Base-by-base conservation (phyloP, 1,140 invertebrate genomes). In the Glossosoma conforme region DNA sequence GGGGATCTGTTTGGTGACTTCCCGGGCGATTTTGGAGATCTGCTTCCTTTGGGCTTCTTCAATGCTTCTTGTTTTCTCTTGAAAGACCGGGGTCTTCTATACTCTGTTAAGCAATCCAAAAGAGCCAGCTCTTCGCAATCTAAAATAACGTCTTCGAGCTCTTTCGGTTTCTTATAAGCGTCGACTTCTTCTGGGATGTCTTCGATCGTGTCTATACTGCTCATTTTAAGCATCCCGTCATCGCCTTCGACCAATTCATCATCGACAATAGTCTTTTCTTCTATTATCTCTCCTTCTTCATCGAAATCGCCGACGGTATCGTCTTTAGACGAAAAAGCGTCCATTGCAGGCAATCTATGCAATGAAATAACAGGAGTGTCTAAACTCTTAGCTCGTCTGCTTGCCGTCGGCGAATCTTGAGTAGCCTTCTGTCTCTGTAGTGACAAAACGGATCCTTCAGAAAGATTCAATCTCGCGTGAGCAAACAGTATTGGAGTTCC, bases 281-380 rank as follows among this genome's bases (percentile, higher is more conserved):
- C 77, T 17, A 83, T 74, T 46, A 80, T 77, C 47, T 80, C 76
- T 13, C 83, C 81, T 62, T 81, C 76, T 62, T 85, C 78, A 53
- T 84, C 82, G 25, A 75, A 75, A 56, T 77, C 77, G 46, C 81
- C 84, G 1, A 91, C 79, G 0, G 88, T 91, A 63, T 91, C 88
- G 67, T 91, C 89, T 67, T 90, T 90, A 45, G 86, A 89, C 0
- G 88, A 90, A 69, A 91, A 89, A 0, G 87, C 85, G 67, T 89
- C 89, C 61, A 86, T 81, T n/a, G 85, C 83, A 18, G 87, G 87
- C 44, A 90, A 67, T 60, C 80, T 76, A 66, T 86, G 84, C 15
- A 91, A 63, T 13, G 86, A 82, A 61, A 90, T 87, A 33, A 91
- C 84, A 8, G 87, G 85, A 13, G 87, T 85, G 63, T 91, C 89